A percentile compares a stretch with the other conserved stretches of the same genome.
Conservation (phyloP, 2,888 invertebrate genomes). For the Sericinus montela region DNA sequence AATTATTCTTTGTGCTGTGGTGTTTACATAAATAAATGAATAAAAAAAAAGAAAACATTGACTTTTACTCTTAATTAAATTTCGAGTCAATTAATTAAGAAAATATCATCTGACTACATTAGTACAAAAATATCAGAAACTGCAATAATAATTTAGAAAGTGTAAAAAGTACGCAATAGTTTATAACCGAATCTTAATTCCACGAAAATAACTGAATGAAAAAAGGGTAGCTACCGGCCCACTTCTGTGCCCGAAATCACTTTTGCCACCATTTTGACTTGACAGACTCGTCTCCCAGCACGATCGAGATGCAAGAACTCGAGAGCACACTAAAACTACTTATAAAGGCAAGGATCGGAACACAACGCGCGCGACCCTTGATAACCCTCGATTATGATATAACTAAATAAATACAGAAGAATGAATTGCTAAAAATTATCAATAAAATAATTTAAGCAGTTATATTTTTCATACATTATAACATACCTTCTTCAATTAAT, state of each 20-base stretch:
- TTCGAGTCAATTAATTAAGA: too few species aligned
- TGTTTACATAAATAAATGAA: too few species aligned
- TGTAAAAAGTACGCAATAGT: too few species aligned
- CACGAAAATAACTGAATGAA: too few species aligned
- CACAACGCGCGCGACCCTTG: conserved; percentile 16
- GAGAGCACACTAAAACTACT: conserved; percentile 4
- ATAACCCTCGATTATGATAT: conserved; percentile 22
- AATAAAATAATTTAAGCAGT: neutral
- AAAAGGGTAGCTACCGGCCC: conserved; percentile 76
- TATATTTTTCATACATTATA: neutral
- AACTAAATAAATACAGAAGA: conserved; percentile 8
- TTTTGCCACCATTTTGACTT: conserved; percentile 53
- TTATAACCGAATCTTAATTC: too few species aligned
- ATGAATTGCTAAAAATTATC: conserved; percentile 1
- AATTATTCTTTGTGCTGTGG: too few species aligned
- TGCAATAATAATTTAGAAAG: too few species aligned
- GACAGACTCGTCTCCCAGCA: conserved; percentile 22
- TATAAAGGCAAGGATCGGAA: conserved; percentile 4
- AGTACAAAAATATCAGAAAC: too few species aligned
- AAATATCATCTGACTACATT: too few species aligned
- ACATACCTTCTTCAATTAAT: too few species aligned
- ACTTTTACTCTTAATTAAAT: too few species aligned
- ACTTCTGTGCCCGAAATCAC: conserved; percentile 83
- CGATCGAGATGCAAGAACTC: conserved; percentile 5
- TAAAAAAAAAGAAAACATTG: too few species aligned